Evolutionary conservation across 2,113 vertebrate species (phyloP), one percentile per base, ranked within the genome.

Genomic region (Sinocyclocheilus anophthalmus): DNA sequence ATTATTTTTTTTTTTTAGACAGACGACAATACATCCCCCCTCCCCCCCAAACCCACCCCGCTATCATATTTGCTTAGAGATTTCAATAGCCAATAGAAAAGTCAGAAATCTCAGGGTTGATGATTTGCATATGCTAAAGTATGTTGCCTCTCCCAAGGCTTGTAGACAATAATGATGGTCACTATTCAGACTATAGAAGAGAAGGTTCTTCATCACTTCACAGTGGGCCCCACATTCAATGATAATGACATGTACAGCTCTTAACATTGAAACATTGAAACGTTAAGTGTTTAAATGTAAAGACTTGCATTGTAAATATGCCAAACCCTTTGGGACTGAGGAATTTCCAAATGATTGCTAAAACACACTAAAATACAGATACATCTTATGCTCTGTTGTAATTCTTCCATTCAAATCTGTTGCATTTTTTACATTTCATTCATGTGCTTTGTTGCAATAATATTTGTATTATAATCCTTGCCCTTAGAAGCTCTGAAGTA

Each of bases 171-270:
- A 70, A 86, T 70, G 39, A 72, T 59, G 48, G 70, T 39, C 63
- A 86, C 77, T 80, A 57, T 84, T 92, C 92, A 88, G 92, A 91
- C 24, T 30, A 88, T 90, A 92, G 93, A 93, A 92, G 91, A 94
- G 88, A 94, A 94, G 91, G 33, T 42, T 78, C 18, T 85, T 55
- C 42, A 22, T 67, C 55, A 61, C 77, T 86, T 85, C 53, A 33
- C 59, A 78, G 53, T 73, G 80, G 84, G 53, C 73, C 63, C 59
- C 26, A 72, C 76, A 61, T 24, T 48, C 55, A 70, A 13, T 73
- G 67, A 86, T 86, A 59, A 79, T 26, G 42, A 63, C 84, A 75
- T 81, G 57, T 84, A 88, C 65, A 81, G 53, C 76, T 61, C 73
- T 77, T 67, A 57, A 57, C 84, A 53, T 39, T 69, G 76, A 85